phyloP scores from a whole-genome alignment of 2,888 invertebrate genomes.

The Acleris holmiana region DNA sequence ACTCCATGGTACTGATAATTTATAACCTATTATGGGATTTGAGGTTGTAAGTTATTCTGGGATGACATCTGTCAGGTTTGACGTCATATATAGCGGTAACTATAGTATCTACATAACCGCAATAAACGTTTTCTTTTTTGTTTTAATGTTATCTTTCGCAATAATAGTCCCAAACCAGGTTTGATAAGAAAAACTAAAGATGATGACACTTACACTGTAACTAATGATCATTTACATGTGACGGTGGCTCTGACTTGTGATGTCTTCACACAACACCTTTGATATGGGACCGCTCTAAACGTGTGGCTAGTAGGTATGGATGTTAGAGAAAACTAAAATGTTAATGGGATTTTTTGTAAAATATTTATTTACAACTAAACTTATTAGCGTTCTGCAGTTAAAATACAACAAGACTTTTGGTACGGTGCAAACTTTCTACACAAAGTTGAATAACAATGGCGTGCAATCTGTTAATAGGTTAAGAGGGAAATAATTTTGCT shows the following conservation, averaged over 20 bases:
- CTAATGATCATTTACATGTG: too few relatives aligned
- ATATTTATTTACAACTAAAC: neutral
- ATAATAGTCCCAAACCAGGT: too few relatives aligned
- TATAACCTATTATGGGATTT: too few relatives aligned
- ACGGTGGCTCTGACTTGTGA: too few relatives aligned
- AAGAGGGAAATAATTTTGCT: conserved; percentile 29
- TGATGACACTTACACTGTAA: neutral
- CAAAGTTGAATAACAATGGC: conserved; percentile 33
- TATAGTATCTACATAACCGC: neutral
- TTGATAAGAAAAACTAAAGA: neutral
- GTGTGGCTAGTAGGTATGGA: neutral
- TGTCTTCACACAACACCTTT: too few relatives aligned
- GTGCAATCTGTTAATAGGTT: conserved; percentile 36
- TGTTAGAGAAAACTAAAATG: neutral
- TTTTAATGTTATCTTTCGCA: too few relatives aligned
- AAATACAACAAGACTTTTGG: conserved; percentile 18
- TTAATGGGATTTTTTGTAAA: neutral
- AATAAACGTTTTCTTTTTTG: neutral
- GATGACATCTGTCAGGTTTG: too few relatives aligned
- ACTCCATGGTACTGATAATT: too few relatives aligned
- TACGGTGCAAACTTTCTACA: conserved; percentile 28
- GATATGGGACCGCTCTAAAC: neutral
- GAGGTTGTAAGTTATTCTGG: too few relatives aligned
- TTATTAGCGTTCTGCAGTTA: conserved; percentile 8
- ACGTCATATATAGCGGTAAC: too few relatives aligned